Percentiles rank a stretch among this genome's conserved stretches.
phyloP scores from a whole-genome alignment of 2,797 vertebrate genomes.

The Loriculus beryllinus region DNA sequence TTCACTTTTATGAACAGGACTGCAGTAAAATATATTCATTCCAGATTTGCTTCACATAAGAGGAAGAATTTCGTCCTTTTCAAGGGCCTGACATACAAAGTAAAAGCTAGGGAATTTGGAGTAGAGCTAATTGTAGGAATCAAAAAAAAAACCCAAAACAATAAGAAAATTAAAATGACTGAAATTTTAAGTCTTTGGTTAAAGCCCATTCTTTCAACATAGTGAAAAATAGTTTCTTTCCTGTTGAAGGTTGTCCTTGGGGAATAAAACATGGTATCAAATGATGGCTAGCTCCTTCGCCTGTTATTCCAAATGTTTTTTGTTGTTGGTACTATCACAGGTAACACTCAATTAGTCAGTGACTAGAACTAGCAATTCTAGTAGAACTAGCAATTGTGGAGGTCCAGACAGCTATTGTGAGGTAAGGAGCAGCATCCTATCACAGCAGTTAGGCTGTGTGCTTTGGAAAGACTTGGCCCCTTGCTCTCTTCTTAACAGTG shows the following conservation, averaged over 20 bases:
- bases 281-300: neutral
- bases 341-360: neutral
- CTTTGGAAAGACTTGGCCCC: neutral
- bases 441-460: neutral
- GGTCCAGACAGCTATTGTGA: neutral
- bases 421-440: neutral
- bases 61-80: neutral
- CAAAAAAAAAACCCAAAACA: neutral
- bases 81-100: neutral
- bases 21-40: neutral
- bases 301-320: neutral
- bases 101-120: neutral
- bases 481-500: rapidly evolving
- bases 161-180: neutral
- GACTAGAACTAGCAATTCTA: neutral
- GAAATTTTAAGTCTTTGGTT: neutral
- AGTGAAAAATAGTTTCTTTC: neutral
- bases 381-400: neutral
- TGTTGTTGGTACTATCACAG: neutral
- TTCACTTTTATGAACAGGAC: neutral
- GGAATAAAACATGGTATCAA: rapidly evolving
- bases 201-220: neutral
- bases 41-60: neutral
- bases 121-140: neutral
- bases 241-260: neutral